Conservation (phyloP, 2,113 vertebrate genomes). For the Daubentonia madagascariensis region DNA sequence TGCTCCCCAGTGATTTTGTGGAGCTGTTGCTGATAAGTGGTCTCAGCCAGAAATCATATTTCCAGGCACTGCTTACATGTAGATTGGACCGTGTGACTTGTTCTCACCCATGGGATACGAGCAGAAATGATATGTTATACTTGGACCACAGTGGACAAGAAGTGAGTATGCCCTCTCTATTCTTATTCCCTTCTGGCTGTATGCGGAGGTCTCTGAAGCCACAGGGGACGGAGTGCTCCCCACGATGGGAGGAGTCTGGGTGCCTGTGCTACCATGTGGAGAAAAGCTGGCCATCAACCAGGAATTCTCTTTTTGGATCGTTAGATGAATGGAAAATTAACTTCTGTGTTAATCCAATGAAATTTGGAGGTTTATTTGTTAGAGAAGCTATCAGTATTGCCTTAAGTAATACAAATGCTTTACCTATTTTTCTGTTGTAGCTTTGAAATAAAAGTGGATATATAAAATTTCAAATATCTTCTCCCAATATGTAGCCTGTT, state of each 20-base stretch:
- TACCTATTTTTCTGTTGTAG: neutral
- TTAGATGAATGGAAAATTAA: neutral
- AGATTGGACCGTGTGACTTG: neutral
- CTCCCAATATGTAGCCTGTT: neutral
- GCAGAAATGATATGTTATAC: neutral
- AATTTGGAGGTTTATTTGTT: neutral
- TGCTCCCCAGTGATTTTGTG: neutral
- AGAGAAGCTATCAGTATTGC: neutral
- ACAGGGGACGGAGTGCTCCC: neutral
- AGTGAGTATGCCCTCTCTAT: neutral
- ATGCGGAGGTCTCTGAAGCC: neutral
- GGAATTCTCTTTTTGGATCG: neutral
- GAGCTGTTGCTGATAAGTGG: neutral
- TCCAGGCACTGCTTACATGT: neutral
- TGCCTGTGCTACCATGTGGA: neutral
- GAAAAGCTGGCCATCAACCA: neutral
- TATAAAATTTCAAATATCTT: constrained; percentile 8
- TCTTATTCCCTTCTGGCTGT: neutral
- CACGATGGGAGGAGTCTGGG: neutral
- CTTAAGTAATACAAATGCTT: neutral
- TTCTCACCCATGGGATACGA: neutral
- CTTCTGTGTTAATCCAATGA: neutral
- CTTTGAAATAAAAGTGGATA: neutral
- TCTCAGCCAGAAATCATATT: neutral
- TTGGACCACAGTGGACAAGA: neutral